These are phyloP conservation scores for Apocheima hispidaria DNA, from an alignment of 2,888 invertebrate genomes.

Conservation along the genomic window DNA sequence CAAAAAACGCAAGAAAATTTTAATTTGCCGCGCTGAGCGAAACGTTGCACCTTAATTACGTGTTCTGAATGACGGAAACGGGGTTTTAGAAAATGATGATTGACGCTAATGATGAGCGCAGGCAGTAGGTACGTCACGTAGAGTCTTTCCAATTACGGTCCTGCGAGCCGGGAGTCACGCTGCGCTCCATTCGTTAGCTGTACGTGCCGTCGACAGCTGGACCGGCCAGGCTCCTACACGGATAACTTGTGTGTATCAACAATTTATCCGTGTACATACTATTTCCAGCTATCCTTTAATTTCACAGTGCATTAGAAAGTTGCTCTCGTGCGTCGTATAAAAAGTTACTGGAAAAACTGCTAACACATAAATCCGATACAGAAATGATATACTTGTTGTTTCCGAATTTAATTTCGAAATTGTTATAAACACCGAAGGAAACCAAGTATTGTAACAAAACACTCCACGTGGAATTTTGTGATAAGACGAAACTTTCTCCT, in stretches of 20 bases:
- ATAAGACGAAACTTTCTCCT: constrained; percentile 82
- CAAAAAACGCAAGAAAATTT: too few species aligned
- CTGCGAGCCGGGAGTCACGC: constrained; percentile 69
- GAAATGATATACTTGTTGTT: constrained; percentile 33
- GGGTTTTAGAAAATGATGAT: constrained; percentile 63
- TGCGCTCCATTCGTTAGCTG: constrained; percentile 78
- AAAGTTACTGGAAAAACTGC: background rate
- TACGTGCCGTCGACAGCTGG: constrained; percentile 79
- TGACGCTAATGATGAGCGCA: constrained; percentile 83
- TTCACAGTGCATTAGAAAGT: background rate
- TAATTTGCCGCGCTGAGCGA: too few species aligned
- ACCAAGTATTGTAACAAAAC: constrained; percentile 78
- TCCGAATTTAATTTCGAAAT: constrained; percentile 50
- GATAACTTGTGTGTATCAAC: constrained; percentile 70
- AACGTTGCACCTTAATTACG: constrained; percentile 11
- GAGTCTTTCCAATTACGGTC: constrained; percentile 76
- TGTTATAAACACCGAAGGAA: constrained; percentile 61
- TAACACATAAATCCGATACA: background rate
- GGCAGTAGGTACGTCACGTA: constrained; percentile 61
- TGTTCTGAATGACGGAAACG: constrained; percentile 14
- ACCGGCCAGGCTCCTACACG: constrained; percentile 63
- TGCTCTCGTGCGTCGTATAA: background rate
- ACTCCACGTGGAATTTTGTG: constrained; percentile 83
- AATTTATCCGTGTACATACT: constrained; percentile 49
- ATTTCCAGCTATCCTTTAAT: constrained; percentile 34